phyloP scores from a whole-genome alignment of 2,113 vertebrate genomes.

The Anoura caudifer region DNA sequence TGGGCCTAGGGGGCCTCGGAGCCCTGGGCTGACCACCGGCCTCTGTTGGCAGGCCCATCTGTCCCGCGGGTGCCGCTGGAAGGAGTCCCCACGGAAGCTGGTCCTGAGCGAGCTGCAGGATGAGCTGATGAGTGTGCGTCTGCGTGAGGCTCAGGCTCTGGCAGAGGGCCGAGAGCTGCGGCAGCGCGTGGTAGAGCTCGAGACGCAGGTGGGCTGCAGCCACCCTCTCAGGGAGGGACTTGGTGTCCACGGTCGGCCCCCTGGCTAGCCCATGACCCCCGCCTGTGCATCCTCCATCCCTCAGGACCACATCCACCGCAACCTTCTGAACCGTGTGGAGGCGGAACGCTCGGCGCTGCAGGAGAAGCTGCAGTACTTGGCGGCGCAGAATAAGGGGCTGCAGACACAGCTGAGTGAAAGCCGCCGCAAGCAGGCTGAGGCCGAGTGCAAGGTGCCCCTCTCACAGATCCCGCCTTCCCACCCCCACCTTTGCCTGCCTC shows the following conservation, averaged over 20 bases:
- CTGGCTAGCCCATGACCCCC: neutral
- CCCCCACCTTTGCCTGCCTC: neutral
- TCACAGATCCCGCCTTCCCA: neutral
- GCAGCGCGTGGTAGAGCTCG: conserved; percentile 89
- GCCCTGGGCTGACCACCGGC: neutral
- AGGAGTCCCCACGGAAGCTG: conserved; percentile 92
- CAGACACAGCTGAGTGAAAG: conserved; percentile 91
- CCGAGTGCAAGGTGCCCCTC: conserved; percentile 84
- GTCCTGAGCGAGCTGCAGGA: conserved; percentile 91
- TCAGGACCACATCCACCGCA: conserved; percentile 91
- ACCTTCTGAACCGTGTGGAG: conserved; percentile 87
- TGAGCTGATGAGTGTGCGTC: conserved; percentile 89
- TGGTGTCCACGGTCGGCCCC: fast-evolving
- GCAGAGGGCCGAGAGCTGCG: conserved; percentile 90
- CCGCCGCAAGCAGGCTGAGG: conserved; percentile 91
- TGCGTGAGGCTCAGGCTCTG: conserved; percentile 92
- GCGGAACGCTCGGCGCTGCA: conserved; percentile 88
- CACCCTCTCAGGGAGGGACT: neutral
- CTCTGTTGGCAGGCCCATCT: conserved; percentile 83
- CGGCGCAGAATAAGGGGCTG: conserved; percentile 91
- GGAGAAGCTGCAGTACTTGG: conserved; percentile 88
- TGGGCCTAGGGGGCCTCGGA: neutral
- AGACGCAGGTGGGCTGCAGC: conserved; percentile 86
- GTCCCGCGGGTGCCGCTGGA: conserved; percentile 90
- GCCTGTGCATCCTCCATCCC: too few species aligned